Base-by-base conservation (phyloP, 2,888 invertebrate genomes). In the Amblyjoppa proteus region DNA sequence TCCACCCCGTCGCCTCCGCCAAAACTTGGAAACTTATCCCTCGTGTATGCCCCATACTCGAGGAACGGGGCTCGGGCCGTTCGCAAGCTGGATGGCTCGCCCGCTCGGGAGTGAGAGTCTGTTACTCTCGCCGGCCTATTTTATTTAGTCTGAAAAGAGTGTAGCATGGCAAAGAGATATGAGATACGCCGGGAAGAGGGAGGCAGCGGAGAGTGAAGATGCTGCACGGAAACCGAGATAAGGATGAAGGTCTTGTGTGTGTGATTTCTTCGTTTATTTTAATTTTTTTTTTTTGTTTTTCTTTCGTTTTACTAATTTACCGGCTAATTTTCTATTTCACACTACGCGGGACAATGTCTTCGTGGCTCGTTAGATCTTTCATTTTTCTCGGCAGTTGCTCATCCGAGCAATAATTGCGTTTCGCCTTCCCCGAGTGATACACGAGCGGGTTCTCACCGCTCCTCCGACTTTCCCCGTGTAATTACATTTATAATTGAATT, bases 11-110 rank as follows among this genome's bases (percentile, higher is more conserved):
- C 51, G 73, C 85, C 88, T 87, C 85, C 84, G 79, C 87, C 86
- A 77, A 83, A 83, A 90, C 90, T 88, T 91, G 87, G 81, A 88
- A 91, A 92, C 91, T 92, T 91, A 89, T 89, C 87, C 86, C 79
- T 73, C 88, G 79, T 86, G 87, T 88, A 80, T 83, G 87, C 74
- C 81, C 69, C 83, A 83, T 86, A 78, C 85, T 86, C 84, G 79
- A 53, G 70, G 81, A 86, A 69, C 76, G 81, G 70, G 61, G 41
- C 53, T 7, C 9, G 34, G 31, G 11, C 38, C 74, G 31, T 25
- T 58, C 25, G 71, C 56, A 66, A 53, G 73, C 56, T 56, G 41
- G 73, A 25, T 73, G 45, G 74, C 53, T 64, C 20, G 61, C 64
- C 61, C 25, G 61, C 61, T 20, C 68, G 45, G 45, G 49, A 45